A percentile compares a stretch with the other conserved stretches of the same genome.
phyloP scores from a whole-genome alignment of 2,113 vertebrate genomes.

The Phaethornis superciliosus region DNA sequence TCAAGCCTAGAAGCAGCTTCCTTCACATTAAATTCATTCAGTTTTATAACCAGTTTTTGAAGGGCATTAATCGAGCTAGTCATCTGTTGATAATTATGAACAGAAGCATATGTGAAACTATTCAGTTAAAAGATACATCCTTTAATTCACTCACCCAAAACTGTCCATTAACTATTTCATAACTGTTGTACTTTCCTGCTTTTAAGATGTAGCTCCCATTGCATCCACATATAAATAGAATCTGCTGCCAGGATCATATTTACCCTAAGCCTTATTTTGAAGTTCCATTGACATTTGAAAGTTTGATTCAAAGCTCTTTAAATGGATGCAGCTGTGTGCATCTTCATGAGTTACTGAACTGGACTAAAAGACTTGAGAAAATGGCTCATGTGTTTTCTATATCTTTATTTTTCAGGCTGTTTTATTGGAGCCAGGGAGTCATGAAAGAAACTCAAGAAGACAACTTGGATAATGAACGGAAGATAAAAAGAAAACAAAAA shows the following conservation, averaged over 20 bases:
- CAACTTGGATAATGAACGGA: conserved; percentile 72
- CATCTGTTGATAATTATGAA: conserved; percentile 26
- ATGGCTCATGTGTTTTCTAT: conserved; percentile 20
- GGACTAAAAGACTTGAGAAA: neutral
- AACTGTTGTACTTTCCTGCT: neutral
- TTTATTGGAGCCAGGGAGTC: conserved; percentile 73
- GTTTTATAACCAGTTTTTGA: conserved; percentile 25
- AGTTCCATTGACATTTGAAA: neutral
- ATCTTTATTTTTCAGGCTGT: conserved; percentile 72
- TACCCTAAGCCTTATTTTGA: neutral
- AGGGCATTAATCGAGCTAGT: conserved; percentile 39
- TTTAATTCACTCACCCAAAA: conserved; percentile 38
- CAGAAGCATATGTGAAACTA: conserved; percentile 24
- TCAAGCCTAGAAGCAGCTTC: neutral
- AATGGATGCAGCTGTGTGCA: conserved; percentile 4
- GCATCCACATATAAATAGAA: neutral
- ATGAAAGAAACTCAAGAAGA: conserved; percentile 77
- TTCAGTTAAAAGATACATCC: neutral
- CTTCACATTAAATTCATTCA: neutral
- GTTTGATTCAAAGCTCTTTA: neutral
- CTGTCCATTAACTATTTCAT: neutral
- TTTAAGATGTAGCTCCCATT: neutral
- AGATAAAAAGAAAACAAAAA: conserved; percentile 76
- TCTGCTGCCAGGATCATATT: neutral
- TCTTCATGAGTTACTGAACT: neutral